Percentiles rank a stretch among this genome's conserved stretches.
Conservation (phyloP, 2,113 vertebrate genomes). For the Pseudopipra pipra region DNA sequence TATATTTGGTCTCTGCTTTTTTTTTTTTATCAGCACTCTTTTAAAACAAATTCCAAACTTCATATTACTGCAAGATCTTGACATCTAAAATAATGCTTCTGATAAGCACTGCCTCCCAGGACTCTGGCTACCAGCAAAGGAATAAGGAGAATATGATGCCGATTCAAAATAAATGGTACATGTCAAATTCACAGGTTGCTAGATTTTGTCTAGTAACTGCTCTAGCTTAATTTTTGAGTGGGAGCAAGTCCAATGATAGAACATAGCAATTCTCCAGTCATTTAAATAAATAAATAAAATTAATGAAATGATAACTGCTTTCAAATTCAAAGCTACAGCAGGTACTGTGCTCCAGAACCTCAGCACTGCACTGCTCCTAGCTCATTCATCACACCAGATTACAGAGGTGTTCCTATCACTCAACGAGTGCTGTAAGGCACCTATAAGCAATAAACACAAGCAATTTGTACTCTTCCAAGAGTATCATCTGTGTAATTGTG, state of each 20-base stretch:
- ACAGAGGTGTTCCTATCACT: constrained; percentile 65
- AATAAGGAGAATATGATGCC: neutral
- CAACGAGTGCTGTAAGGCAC: constrained; percentile 10
- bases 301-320: constrained; percentile 57
- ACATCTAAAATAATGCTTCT: constrained; percentile 1
- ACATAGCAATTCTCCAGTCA: constrained; percentile 21
- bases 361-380: constrained; percentile 1
- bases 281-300: constrained; percentile 56
- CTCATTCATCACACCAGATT: constrained; percentile 58
- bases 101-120: neutral
- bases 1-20: neutral
- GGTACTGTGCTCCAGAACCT: constrained; percentile 26
- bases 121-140: constrained; percentile 28
- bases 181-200: constrained; percentile 48
- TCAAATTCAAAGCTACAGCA: constrained; percentile 26
- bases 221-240: constrained; percentile 35
- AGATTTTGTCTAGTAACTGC: constrained; percentile 33
- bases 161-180: constrained; percentile 50
- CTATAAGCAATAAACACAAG: constrained; percentile 54
- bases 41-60: constrained; percentile 49
- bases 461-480: constrained; percentile 44
- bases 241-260: constrained; percentile 44
- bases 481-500: neutral
- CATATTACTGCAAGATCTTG: constrained; percentile 18
- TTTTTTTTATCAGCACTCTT: neutral